Conservation (phyloP, 2,888 invertebrate species). For the Embidobia sp. region DNA sequence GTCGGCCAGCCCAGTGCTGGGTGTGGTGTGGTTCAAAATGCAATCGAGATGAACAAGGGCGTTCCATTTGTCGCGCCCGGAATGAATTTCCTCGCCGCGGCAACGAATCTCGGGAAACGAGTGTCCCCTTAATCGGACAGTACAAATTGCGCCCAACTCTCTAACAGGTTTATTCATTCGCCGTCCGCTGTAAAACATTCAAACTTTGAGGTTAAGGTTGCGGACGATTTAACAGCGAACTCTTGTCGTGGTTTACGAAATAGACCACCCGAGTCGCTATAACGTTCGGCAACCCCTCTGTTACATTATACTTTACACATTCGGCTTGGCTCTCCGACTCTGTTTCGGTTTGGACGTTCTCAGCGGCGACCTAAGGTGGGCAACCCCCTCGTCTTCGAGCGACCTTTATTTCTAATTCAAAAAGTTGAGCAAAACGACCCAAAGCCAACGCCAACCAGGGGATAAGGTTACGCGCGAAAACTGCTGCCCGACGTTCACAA, state of each 20-base stretch:
- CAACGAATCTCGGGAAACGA: slow-evolving; percentile 25
- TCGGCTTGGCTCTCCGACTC: slow-evolving; percentile 65
- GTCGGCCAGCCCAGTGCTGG: too few relatives aligned
- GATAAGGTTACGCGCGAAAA: slow-evolving; percentile 65
- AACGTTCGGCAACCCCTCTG: slow-evolving; percentile 72
- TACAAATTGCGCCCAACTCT: slow-evolving; percentile 13
- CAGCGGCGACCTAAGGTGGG: slow-evolving; percentile 27
- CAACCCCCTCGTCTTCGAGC: slow-evolving; percentile 43
- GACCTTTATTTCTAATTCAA: slow-evolving; percentile 69
- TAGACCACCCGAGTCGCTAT: slow-evolving; percentile 78
- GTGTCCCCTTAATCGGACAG: slow-evolving; percentile 30
- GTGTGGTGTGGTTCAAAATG: too few relatives aligned
- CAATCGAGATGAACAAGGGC: too few relatives aligned
- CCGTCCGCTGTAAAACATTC: slow-evolving; percentile 36
- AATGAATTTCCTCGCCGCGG: slow-evolving; percentile 11
- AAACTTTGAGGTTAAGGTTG: slow-evolving; percentile 55
- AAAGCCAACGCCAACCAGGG: slow-evolving; percentile 33
- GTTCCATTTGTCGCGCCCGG: slow-evolving; percentile 16
- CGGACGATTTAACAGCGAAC: slow-evolving; percentile 68
- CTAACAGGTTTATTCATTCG: slow-evolving; percentile 39
- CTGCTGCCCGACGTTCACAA: slow-evolving; percentile 14
- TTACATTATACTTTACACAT: slow-evolving; percentile 75
- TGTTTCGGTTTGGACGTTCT: slow-evolving; percentile 46
- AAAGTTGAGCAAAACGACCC: slow-evolving; percentile 66
- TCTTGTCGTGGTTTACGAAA: slow-evolving; percentile 69